Base-by-base conservation (phyloP, 2,888 invertebrate genomes). In the Petrolisthes manimaculis region DNA sequence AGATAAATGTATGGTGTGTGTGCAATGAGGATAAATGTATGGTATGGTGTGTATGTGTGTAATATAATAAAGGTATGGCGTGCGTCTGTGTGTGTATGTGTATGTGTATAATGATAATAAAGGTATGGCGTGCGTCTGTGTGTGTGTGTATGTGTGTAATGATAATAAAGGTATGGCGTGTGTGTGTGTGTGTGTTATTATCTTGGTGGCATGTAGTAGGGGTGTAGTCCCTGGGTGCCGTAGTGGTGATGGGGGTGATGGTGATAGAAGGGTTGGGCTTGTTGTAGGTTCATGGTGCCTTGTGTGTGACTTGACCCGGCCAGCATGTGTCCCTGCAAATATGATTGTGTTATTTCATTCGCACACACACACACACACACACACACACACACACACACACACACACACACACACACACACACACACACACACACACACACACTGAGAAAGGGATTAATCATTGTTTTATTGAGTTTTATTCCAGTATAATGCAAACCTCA, bases 181-280 rank as follows among this genome's bases (percentile, higher is more conserved):
- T 37, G 37, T 37, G 37, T 37, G 37, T 37, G 37, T 37, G 37
- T 37, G 61, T 18, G 61, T 61, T 9, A 61, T 84, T 88, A 90
- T 90, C 90, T 90, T 0, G 90, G 90, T 2, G 90, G 82, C 90
- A 90, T 90, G 82, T 90, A 90, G 77, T 90, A 90, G 4, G 89
- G 90, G 61, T 90, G 90, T 24, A 90, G 84, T 5, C 90, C 88
- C 61, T 89, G 90, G 51, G 89, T 84, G 6, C 90, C 90, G 74
- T 90, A 90, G 53, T 87, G 90, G 78, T 90, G 88, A 77, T 88
- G 86, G 51, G 86, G 75, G 55, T 90, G 90, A 37, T 37, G 37
- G n/a, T 84, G 90, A 79, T 90, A 90, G 84, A 90, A 89, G 54
- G 86, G 77, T 74, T 90, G 90, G 14, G 89, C 86, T 71, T 82